A percentile compares a stretch with the other conserved stretches of the same genome.
Conservation (phyloP, 1,140 invertebrate genomes). For the Phthorimaea operculella region DNA sequence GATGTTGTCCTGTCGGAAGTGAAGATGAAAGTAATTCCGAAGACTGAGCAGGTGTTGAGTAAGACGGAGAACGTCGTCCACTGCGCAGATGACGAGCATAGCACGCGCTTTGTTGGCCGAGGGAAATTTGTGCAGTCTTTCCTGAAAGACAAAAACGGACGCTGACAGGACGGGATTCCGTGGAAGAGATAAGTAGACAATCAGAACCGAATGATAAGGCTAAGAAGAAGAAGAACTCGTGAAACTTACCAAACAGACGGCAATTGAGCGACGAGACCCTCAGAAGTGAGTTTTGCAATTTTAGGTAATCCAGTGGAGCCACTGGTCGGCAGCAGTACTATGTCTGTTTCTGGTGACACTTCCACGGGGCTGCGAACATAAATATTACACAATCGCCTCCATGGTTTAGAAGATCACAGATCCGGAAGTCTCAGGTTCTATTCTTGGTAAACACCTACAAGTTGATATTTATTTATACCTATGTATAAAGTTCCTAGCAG, state of each 20-base stretch:
- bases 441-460: too few species aligned
- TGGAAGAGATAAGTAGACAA: neutral
- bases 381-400: too few species aligned
- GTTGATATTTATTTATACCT: too few species aligned
- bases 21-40: slow-evolving; percentile 19
- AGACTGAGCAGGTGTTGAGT: slow-evolving; percentile 16
- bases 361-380: too few species aligned
- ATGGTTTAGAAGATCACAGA: too few species aligned
- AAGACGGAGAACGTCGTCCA: slow-evolving; percentile 24
- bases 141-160: too few species aligned
- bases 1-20: slow-evolving; percentile 10
- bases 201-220: too few species aligned
- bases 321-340: slow-evolving; percentile 24
- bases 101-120: slow-evolving; percentile 11
- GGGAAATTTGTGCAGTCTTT: slow-evolving; percentile 11
- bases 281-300: slow-evolving; percentile 13
- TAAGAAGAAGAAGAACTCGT: too few species aligned
- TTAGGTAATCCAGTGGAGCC: slow-evolving; percentile 29
- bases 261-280: slow-evolving; percentile 14
- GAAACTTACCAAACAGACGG: slow-evolving; percentile 18
- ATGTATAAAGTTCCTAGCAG: too few species aligned
- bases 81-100: slow-evolving; percentile 20
- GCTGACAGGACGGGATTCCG: too few species aligned
- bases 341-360: too few species aligned
- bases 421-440: too few species aligned